These are phyloP conservation scores for Cryptoblepharus egeriae DNA, from an alignment of 2,797 vertebrate species.

Conservation along the genomic window DNA sequence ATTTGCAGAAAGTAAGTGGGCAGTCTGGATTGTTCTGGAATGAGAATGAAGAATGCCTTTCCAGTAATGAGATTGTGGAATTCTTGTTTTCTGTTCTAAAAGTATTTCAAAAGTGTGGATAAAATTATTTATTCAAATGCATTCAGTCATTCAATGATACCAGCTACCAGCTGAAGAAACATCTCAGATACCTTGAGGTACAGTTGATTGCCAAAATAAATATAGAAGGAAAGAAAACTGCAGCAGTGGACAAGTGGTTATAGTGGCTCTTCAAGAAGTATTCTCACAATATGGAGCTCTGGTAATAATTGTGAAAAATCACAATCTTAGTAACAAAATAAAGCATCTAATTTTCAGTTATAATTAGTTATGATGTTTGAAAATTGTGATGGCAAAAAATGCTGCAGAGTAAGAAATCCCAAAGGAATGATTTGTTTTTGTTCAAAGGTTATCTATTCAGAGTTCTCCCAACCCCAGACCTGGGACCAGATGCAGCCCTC, in stretches of 20 bases:
- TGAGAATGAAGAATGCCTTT: conserved; percentile 38
- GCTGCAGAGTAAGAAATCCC: background rate
- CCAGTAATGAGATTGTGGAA: conserved; percentile 19
- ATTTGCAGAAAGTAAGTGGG: conserved; percentile 34
- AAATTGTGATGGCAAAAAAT: background rate
- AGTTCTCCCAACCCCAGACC: too few species aligned
- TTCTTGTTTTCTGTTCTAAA: background rate
- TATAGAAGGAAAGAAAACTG: background rate
- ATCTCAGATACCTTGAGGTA: background rate
- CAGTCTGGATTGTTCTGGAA: conserved; percentile 33
- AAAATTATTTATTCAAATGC: background rate
- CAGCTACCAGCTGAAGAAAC: background rate
- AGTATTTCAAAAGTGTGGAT: background rate
- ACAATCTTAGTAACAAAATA: background rate
- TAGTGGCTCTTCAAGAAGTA: background rate
- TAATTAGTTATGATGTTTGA: background rate
- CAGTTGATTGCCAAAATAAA: background rate
- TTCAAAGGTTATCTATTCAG: background rate
- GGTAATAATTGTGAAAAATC: background rate
- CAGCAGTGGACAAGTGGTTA: background rate
- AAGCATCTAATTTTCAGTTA: background rate
- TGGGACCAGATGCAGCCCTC: too few species aligned
- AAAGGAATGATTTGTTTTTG: background rate
- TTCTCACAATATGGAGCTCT: background rate
- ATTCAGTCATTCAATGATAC: background rate